Base-by-base conservation (phyloP, 2,888 invertebrate genomes). In the Dyspetes luteomarginatus region DNA sequence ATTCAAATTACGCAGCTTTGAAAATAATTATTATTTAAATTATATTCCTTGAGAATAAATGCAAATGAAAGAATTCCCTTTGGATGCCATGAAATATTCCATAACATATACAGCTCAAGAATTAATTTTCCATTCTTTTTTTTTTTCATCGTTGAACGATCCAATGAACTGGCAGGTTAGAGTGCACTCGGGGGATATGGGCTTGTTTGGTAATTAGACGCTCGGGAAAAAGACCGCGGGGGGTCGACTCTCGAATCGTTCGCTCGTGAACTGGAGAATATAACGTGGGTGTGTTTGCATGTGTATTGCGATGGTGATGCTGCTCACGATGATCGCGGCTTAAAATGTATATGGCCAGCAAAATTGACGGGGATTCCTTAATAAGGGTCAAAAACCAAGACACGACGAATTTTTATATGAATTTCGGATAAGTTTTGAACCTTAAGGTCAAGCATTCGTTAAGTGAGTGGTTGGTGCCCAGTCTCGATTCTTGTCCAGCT, bases 171-270 rank as follows among this genome's bases (percentile, higher is more conserved):
- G 69, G 74, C 67, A 41, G 73, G 62, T 60, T 28, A 45, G 72
- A 60, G 52, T 52, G 75, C 41, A 69, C 67, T 43, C 15, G 28
- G 52, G 9, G 60, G 28, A 48, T 68, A 86, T 85, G 85, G 86
- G 86, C 87, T 89, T 87, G 88, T 89, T 88, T 86, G 86, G 86
- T 89, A 90, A 90, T 90, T 90, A 90, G 89, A 85, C 85, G 84
- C 78, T 82, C 83, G 85, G 84, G 48, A 82, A 85, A 84, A 83
- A 81, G 79, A 83, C 88, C 82, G 84, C 89, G 83, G 89, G 89
- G 89, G 89, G 87, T 86, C 88, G 76, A 77, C 77, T 82, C 83
- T 64, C 62, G 77, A 83, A 83, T 64, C 62, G 78, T 52, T 74
- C 82, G 67, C 72, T 64, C 19, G 62, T 30, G 12, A 36, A 56